phyloP scores from a whole-genome alignment of 2,113 vertebrate species.

The Bos javanicus region DNA sequence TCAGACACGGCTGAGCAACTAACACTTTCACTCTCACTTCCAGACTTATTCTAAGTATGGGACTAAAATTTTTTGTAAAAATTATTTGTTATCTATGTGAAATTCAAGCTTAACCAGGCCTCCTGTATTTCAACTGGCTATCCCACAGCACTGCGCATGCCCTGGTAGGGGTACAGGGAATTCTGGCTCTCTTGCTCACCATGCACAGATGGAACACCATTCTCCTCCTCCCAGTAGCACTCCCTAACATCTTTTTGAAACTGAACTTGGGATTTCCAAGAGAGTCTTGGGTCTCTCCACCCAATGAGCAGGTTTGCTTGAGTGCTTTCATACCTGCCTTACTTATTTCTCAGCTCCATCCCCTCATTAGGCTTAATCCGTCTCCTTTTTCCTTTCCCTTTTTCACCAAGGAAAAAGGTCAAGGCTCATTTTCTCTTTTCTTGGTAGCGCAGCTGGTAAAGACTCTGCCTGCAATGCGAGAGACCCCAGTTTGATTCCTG shows the following conservation, averaged over 20 bases:
- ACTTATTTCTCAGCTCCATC: not conserved
- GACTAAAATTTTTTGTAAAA: not conserved
- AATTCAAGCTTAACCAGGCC: not conserved
- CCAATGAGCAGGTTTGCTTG: not conserved
- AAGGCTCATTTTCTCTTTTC: not conserved
- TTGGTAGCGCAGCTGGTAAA: not conserved
- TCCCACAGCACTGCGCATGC: not conserved
- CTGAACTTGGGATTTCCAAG: not conserved
- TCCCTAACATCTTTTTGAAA: not conserved
- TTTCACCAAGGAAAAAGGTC: not conserved
- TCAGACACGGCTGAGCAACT: not conserved
- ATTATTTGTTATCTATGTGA: not conserved
- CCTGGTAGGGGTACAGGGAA: rapidly evolving
- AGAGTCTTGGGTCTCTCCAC: not conserved
- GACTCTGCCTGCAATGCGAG: not conserved
- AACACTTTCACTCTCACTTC: not conserved
- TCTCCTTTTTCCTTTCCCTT: not conserved
- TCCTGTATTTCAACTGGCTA: not conserved
- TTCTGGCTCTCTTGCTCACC: not conserved
- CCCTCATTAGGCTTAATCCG: not conserved
- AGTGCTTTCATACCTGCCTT: not conserved
- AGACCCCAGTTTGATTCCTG: not conserved
- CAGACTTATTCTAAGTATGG: not conserved
- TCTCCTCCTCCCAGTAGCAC: not conserved
- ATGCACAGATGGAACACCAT: not conserved